Evolutionary conservation across 2,888 invertebrate species (phyloP).

Genomic region (Drosophila sordidapex): DNA sequence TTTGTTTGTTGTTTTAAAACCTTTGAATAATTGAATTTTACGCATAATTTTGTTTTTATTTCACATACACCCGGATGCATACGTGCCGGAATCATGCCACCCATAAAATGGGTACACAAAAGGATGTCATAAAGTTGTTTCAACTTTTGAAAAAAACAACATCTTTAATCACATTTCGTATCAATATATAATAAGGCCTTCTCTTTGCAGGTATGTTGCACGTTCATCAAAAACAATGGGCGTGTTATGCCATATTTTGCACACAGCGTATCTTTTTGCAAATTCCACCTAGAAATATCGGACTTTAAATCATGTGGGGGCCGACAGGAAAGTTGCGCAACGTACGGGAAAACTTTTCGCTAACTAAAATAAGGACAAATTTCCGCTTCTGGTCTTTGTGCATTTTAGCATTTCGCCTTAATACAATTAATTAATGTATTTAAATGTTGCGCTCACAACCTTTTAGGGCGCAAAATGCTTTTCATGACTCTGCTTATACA

Average conservation of each 20-base stretch:
- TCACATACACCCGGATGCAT: constrained; percentile 15
- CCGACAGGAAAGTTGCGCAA: constrained; percentile 1
- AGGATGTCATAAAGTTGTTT: background rate
- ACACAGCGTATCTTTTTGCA: background rate
- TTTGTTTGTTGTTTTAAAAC: constrained; percentile 58
- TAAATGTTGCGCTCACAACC: constrained; percentile 30
- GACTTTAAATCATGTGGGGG: constrained; percentile 11
- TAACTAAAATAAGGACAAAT: constrained; percentile 23
- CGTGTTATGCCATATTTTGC: background rate
- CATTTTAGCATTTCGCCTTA: constrained; percentile 59
- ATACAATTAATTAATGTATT: constrained; percentile 63
- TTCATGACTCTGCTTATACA: background rate
- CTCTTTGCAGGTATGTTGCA: background rate
- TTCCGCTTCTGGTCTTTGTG: constrained; percentile 38
- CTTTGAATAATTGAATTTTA: constrained; percentile 70
- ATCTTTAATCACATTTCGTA: background rate
- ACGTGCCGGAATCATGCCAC: background rate
- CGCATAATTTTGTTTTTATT: constrained; percentile 51
- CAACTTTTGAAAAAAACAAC: background rate
- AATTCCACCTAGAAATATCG: background rate
- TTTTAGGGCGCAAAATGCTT: constrained; percentile 24
- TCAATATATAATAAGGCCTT: background rate
- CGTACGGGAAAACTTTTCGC: constrained; percentile 21
- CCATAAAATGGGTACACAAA: background rate
- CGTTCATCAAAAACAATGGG: background rate